Evolutionary conservation across 1,140 invertebrate genomes (phyloP).

Genomic region (Geopemphigus sp.): DNA sequence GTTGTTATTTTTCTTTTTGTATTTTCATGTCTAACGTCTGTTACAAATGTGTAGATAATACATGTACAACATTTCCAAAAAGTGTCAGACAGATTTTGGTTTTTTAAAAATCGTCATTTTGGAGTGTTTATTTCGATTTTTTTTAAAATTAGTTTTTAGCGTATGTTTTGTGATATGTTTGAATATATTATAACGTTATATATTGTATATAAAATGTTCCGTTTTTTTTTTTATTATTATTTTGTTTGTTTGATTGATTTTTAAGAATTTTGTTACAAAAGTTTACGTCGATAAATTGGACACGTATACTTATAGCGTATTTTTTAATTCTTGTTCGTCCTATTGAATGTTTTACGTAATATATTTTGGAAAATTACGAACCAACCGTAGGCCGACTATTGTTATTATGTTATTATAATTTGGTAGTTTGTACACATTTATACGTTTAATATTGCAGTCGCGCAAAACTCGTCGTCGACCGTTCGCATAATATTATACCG

Average conservation of each 20-base stretch:
- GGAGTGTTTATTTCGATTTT: slow-evolving; percentile 6
- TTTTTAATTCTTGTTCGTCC: slow-evolving; percentile 8
- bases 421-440: neutral
- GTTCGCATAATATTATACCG: no score
- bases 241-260: slow-evolving; percentile 6
- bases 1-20: neutral
- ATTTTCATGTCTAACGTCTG: slow-evolving; percentile 1
- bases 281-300: slow-evolving; percentile 9
- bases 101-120: slow-evolving; percentile 10
- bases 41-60: slow-evolving; percentile 27
- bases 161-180: slow-evolving; percentile 33
- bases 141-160: slow-evolving; percentile 28
- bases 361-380: slow-evolving; percentile 8
- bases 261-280: slow-evolving; percentile 27
- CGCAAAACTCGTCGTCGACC: no score
- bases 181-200: slow-evolving; percentile 19
- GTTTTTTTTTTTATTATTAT: slow-evolving; percentile 22
- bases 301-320: neutral
- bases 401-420: neutral
- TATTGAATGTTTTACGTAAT: slow-evolving; percentile 35
- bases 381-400: neutral
- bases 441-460: neutral
- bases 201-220: slow-evolving; percentile 26
- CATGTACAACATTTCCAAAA: slow-evolving; percentile 11
- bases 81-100: neutral